Conservation (phyloP, 2,113 vertebrate genomes). For the Halichoerus grypus region DNA sequence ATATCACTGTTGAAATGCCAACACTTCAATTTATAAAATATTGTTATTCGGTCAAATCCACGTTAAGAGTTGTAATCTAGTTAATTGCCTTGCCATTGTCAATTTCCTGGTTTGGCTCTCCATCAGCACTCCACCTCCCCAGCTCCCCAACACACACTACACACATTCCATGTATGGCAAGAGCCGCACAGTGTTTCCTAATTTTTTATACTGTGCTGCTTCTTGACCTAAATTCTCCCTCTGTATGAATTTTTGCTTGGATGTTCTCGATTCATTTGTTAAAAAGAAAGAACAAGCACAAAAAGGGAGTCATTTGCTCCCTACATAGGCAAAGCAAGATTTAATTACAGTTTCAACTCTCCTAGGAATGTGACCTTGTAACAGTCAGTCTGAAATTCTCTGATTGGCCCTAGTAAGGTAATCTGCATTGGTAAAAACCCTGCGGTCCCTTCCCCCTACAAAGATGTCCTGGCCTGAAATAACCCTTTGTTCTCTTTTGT, state of each 20-base stretch:
- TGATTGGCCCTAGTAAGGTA: neutral
- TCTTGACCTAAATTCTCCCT: neutral
- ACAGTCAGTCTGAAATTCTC: neutral
- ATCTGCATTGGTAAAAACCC: neutral
- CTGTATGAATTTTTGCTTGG: neutral
- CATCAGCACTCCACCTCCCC: neutral
- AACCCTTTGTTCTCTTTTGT: neutral
- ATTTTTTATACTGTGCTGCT: neutral
- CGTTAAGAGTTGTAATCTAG: neutral
- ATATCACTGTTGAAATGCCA: neutral
- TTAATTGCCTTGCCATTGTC: neutral
- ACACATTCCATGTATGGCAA: neutral
- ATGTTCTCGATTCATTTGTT: neutral
- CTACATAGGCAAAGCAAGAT: neutral
- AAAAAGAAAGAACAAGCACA: neutral
- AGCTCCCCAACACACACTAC: neutral
- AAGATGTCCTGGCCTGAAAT: neutral
- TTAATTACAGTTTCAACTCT: neutral
- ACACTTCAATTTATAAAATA: neutral
- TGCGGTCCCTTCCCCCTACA: neutral
- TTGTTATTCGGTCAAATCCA: neutral
- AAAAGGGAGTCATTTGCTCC: neutral
- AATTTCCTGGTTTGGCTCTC: neutral
- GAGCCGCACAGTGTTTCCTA: neutral
- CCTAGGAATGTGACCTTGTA: neutral